Percentiles rank a stretch among this genome's conserved stretches.
Evolutionary conservation across 2,797 vertebrate species (phyloP).

Genomic region (Pipistrellus nathusii): DNA sequence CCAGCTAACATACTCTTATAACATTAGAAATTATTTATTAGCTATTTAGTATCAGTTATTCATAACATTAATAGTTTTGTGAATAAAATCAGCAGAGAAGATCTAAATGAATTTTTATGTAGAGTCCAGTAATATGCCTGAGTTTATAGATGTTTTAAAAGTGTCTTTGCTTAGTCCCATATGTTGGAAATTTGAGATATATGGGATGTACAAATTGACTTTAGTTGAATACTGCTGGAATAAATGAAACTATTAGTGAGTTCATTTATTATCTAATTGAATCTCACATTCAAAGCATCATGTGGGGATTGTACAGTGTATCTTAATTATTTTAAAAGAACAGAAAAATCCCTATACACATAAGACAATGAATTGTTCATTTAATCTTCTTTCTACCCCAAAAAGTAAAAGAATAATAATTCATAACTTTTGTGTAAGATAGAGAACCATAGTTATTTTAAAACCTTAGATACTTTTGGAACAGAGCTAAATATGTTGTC

Average conservation of each 20-base stretch:
- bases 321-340: constrained; percentile 10
- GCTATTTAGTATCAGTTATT: neutral
- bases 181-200: constrained; percentile 41
- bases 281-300: constrained; percentile 9
- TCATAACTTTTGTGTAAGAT: neutral
- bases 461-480: constrained; percentile 42
- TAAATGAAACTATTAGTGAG: neutral
- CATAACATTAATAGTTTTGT: constrained; percentile 17
- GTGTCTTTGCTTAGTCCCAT: neutral
- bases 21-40: neutral
- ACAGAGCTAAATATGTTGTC: constrained; percentile 38
- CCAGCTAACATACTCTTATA: neutral
- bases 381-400: neutral
- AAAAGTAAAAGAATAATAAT: neutral
- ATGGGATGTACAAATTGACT: neutral
- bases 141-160: neutral
- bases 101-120: neutral
- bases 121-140: neutral
- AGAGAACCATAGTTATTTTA: neutral
- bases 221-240: neutral
- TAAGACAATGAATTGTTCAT: neutral
- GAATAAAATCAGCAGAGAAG: constrained; percentile 41
- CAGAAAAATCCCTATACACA: neutral
- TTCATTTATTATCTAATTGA: neutral
- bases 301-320: neutral